phyloP scores from a whole-genome alignment of 2,797 vertebrate genomes.

The Acrossocheilus wenchowensis region DNA sequence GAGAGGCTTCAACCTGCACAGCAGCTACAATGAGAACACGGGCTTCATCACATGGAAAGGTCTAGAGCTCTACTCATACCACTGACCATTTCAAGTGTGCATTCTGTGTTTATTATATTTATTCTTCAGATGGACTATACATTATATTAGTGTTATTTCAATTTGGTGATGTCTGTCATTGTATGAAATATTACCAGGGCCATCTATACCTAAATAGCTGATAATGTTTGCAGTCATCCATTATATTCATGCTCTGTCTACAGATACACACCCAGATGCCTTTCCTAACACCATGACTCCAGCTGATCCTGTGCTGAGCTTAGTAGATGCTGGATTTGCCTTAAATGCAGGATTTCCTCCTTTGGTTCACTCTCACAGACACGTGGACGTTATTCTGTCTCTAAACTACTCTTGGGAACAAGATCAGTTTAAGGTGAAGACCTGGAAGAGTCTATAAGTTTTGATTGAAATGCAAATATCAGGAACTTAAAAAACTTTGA shows the following conservation, averaged over 20 bases:
- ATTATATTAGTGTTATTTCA: neutral
- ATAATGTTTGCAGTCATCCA: neutral
- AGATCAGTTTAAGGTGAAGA: constrained; percentile 62
- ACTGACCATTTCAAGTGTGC: neutral
- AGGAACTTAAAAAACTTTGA: neutral
- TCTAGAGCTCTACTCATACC: constrained; percentile 53
- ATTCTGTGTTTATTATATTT: neutral
- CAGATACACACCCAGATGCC: constrained; percentile 79
- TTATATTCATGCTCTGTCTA: constrained; percentile 4
- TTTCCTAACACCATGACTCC: constrained; percentile 85
- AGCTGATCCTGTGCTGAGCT: constrained; percentile 71
- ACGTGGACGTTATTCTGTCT: constrained; percentile 83
- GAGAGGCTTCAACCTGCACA: constrained; percentile 81
- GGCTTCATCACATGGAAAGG: constrained; percentile 82
- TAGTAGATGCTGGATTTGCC: constrained; percentile 84
- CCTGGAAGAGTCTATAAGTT: neutral
- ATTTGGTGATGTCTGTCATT: constrained; percentile 6
- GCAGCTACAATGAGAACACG: constrained; percentile 73
- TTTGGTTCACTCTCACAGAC: constrained; percentile 78
- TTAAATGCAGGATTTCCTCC: constrained; percentile 84
- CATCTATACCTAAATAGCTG: neutral
- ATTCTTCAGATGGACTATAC: neutral
- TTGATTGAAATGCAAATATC: neutral
- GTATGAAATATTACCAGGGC: neutral
- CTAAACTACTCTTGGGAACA: constrained; percentile 82